Conservation (phyloP, 1,140 invertebrate genomes). For the Subanguina moxae region DNA sequence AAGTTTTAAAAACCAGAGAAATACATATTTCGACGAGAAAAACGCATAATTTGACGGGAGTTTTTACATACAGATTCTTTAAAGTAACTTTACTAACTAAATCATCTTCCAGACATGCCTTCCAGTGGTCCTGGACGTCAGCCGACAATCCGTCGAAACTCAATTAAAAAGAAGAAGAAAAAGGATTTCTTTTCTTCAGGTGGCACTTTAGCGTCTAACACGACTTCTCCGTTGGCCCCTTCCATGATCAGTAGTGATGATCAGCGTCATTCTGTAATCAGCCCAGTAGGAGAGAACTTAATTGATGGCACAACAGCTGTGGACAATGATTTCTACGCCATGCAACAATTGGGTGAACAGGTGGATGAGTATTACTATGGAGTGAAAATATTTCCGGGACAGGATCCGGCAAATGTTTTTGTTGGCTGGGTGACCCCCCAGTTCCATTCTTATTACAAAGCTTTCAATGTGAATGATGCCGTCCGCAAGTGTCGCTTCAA, state of each 20-base stretch:
- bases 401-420: slow-evolving; percentile 94
- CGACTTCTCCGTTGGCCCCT: slow-evolving; percentile 65
- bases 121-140: slow-evolving; percentile 52
- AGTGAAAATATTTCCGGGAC: slow-evolving; percentile 62
- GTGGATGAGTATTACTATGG: slow-evolving; percentile 79
- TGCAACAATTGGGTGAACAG: slow-evolving; percentile 68
- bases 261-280: neutral
- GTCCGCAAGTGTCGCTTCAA: slow-evolving; percentile 60
- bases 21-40: no score
- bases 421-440: slow-evolving; percentile 99
- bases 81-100: neutral
- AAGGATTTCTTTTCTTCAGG: slow-evolving; percentile 66
- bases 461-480: slow-evolving; percentile 47
- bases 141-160: slow-evolving; percentile 36
- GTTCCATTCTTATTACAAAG: slow-evolving; percentile 65
- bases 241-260: slow-evolving; percentile 10
- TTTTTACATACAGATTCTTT: no score
- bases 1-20: no score
- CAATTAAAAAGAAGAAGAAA: slow-evolving; percentile 62
- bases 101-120: slow-evolving; percentile 49
- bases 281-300: slow-evolving; percentile 2
- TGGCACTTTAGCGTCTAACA: slow-evolving; percentile 69
- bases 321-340: slow-evolving; percentile 46
- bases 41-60: no score
- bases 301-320: slow-evolving; percentile 24